Evolutionary conservation across 1,140 invertebrate species (phyloP).

Genomic region (Trichonephila clavata): DNA sequence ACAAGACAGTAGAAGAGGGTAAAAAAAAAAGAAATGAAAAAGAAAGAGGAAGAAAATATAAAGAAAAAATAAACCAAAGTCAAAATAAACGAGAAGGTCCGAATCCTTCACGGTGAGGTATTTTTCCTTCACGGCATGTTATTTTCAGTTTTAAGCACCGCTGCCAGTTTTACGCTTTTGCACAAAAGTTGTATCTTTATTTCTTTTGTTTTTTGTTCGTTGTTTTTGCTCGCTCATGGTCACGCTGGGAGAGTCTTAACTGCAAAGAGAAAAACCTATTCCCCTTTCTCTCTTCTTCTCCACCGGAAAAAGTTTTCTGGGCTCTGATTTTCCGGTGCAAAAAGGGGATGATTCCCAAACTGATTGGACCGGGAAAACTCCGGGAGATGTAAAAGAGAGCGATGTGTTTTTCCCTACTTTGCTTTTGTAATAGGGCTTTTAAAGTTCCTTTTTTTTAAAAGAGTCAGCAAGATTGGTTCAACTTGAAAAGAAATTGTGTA

Average conservation of each 20-base stretch:
- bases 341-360: slow-evolving; percentile 32
- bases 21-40: background rate
- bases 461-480: no score
- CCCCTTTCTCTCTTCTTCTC: background rate
- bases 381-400: background rate
- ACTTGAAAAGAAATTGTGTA: no score
- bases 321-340: slow-evolving; percentile 37
- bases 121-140: slow-evolving; percentile 47
- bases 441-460: no score
- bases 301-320: slow-evolving; percentile 9
- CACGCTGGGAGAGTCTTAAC: slow-evolving; percentile 66
- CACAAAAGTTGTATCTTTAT: slow-evolving; percentile 31
- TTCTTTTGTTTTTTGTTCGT: background rate
- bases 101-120: slow-evolving; percentile 50
- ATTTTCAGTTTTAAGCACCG: slow-evolving; percentile 57
- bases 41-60: background rate
- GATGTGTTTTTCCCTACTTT: no score
- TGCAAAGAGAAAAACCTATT: slow-evolving; percentile 41
- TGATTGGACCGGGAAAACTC: background rate
- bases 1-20: background rate
- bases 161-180: slow-evolving; percentile 56
- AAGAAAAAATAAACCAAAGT: background rate
- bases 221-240: slow-evolving; percentile 63
- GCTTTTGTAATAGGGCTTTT: no score
- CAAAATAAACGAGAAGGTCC: background rate